Evolutionary conservation across 1,140 invertebrate genomes (phyloP).

Genomic region (Sitobion miscanthi): DNA sequence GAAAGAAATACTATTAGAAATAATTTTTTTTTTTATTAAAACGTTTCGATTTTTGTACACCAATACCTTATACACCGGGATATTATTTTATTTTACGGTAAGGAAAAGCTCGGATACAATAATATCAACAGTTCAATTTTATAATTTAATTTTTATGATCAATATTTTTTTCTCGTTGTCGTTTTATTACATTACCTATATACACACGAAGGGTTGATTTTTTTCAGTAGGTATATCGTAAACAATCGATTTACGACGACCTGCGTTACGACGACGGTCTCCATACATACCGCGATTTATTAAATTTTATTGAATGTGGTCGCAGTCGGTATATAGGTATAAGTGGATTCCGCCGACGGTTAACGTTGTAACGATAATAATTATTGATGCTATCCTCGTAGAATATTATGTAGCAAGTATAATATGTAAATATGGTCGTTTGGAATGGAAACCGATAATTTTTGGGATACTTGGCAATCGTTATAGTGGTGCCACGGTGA

Average conservation of each 20-base stretch:
- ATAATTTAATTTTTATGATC: constrained; percentile 10
- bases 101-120: neutral
- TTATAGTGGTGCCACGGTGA: neutral
- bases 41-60: neutral
- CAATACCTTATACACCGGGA: neutral
- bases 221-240: neutral
- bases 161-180: neutral
- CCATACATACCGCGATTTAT: neutral
- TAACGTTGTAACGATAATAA: neutral
- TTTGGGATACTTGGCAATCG: neutral
- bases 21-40: neutral
- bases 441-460: neutral
- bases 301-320: neutral
- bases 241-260: neutral
- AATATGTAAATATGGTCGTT: neutral
- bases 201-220: neutral
- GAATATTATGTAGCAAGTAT: neutral
- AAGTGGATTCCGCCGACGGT: neutral
- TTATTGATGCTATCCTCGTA: neutral
- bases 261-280: neutral
- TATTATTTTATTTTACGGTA: neutral
- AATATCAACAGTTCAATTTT: neutral
- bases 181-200: neutral
- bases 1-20: neutral
- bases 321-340: neutral